Evolutionary conservation across 1,140 invertebrate genomes (phyloP), one percentile per base, ranked within the genome.

Genomic region (Dreissena rostriformis): DNA sequence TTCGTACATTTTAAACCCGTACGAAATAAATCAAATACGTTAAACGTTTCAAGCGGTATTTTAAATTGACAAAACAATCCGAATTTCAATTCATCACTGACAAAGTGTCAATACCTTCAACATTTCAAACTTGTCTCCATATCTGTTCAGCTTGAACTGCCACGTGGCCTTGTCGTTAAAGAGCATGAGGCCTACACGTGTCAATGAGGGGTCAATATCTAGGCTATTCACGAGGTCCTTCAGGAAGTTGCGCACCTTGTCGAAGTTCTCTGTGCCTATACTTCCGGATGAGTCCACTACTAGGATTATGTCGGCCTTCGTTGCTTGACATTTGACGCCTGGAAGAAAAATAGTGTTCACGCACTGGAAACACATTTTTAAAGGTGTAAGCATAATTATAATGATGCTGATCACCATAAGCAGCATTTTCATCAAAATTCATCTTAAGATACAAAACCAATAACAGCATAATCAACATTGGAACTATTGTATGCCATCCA

Each of bases 231-330:
- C 86, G 0, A 90, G 26, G 70, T 79, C 55, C 39, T 83, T 52
- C 19, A 90, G 51, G 65, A 87, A 88, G 14, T 29, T 15, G 22
- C 73, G 73, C 22, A 86, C 39, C 29, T 66, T 84, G 39, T 74
- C 39, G 61, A 87, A 89, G 55, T 89, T 87, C 6, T 70, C 85
- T 11, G 65, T 52, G 4, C 88, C 87, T 24, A 90, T 87, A 57
- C 86, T 86, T 39, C 82, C 88, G 10, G 89, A 88, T 0, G 81
- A 85, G 51, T 90, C 89, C 19, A 90, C 68, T 22, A 89, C 75
- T 76, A 90, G 87, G 2, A 86, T 82, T 10, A 90, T 83, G 66
- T 90, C 89, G 8, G 82, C 82, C 26, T 19, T 72, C 6, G 73
- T 77, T 7, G 82, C 66, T 12, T 52, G 17, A 55, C 82, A 84